Evolutionary conservation across 2,797 vertebrate species (phyloP), one percentile per base, ranked within the genome.

Genomic region (Scarus forsteni): DNA sequence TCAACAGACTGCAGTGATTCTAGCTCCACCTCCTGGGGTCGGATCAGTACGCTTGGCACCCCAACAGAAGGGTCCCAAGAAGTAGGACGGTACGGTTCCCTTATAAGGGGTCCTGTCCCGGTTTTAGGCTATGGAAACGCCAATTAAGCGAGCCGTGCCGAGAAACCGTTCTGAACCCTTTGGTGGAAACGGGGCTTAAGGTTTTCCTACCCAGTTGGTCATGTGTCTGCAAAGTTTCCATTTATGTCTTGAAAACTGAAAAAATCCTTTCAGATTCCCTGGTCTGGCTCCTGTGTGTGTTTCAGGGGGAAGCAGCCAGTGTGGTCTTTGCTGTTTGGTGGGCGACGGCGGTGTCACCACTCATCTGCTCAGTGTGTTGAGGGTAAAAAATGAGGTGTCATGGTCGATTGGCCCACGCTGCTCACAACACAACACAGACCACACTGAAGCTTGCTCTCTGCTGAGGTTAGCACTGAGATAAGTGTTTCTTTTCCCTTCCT

Each of bases 361-460:
- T 57, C 60, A 70, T 81, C 76, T 79, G 79, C 75, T 85, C 66
- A 77, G 61, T 61, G 68, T 53, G 71, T 70, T 80, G 53, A 42
- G 46, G 66, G 73, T 88, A 80, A 86, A 85, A 81, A 85, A 90
- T 78, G 77, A 88, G 80, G 74, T 88, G 87, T 87, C 82, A 87
- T 70, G 85, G 69, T 74, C 68, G 46, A 88, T 80, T 82, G 85
- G 78, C 74, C 80, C 69, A 73, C 63, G 70, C 81, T 83, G 77
- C 66, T 85, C 73, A 80, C 70, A 74, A 44, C 56, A 70, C 49
- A 54, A 68, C 71, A 43, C 74, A 48, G 48, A 73, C 70, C 77
- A 78, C 60, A 63, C 53, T 53, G 62, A 15, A 38, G 52, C 59
- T 70, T 46, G 38, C 48, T 51, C 6, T 6, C 53, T 4, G 3